Evolutionary conservation across 2,888 invertebrate genomes (phyloP).

Genomic region (Zhuqinia jingwanae): DNA sequence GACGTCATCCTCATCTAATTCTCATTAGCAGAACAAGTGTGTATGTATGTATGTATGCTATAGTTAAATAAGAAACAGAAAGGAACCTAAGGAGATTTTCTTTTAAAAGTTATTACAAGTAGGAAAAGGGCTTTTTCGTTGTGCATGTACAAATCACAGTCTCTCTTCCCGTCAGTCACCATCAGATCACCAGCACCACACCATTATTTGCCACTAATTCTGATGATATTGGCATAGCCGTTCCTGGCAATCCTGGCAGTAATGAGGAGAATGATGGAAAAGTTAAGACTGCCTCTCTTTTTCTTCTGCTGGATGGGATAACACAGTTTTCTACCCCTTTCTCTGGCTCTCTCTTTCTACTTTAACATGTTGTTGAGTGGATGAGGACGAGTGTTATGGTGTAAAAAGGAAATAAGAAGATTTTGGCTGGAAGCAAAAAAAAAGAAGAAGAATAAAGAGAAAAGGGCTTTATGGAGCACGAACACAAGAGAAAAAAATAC

Average conservation of each 20-base stretch:
- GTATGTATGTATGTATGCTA: too few species aligned
- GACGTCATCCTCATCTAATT: constrained; percentile 30
- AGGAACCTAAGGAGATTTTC: neutral
- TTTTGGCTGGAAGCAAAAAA: neutral
- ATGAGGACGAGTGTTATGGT: neutral
- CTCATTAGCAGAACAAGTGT: constrained; percentile 38
- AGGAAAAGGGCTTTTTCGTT: neutral
- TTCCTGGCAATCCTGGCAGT: neutral
- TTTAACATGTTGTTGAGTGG: neutral
- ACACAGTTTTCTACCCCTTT: too few species aligned
- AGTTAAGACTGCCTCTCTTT: neutral
- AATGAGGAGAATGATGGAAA: neutral
- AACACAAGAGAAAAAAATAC: neutral
- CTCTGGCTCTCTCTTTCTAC: neutral
- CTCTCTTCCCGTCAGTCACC: neutral
- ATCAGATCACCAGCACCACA: neutral
- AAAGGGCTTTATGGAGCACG: neutral
- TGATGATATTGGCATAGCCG: too few species aligned
- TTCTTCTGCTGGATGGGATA: neutral
- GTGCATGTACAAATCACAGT: neutral
- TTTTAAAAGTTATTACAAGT: neutral
- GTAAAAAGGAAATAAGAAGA: neutral
- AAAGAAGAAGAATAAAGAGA: neutral
- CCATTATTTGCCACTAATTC: neutral
- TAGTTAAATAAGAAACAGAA: neutral